phyloP scores from a whole-genome alignment of 2,797 vertebrate species.

The Lophius americanus region DNA sequence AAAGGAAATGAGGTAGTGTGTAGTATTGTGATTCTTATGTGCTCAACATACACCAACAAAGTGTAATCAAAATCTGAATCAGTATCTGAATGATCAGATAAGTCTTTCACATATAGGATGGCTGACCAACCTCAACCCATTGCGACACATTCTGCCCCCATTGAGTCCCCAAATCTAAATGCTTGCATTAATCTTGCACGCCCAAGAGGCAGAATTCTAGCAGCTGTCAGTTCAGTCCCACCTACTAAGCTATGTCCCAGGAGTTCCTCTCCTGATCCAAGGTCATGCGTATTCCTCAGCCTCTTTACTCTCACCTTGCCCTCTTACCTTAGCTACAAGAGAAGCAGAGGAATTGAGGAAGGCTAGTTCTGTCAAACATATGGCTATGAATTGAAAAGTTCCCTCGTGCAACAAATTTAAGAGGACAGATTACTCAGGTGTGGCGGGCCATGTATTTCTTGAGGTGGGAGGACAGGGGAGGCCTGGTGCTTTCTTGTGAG shows the following conservation, averaged over 20 bases:
- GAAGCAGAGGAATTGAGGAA: conserved; percentile 45
- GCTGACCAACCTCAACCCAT: conserved; percentile 6
- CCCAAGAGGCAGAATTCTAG: conserved; percentile 73
- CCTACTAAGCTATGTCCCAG: conserved; percentile 77
- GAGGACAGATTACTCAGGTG: conserved; percentile 49
- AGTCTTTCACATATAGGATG: conserved; percentile 2
- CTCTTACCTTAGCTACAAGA: conserved; percentile 53
- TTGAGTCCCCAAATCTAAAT: conserved; percentile 40
- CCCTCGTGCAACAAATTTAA: conserved; percentile 17
- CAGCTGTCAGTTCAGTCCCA: conserved; percentile 80
- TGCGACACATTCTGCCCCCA: conserved; percentile 6
- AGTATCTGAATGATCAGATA: neutral
- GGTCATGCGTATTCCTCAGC: conserved; percentile 71
- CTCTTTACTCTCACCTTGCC: conserved; percentile 56
- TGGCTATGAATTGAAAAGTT: conserved; percentile 38
- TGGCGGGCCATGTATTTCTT: conserved; percentile 49
- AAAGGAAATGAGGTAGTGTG: conserved; percentile 34
- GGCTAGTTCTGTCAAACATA: conserved; percentile 39
- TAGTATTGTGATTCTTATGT: conserved; percentile 31
- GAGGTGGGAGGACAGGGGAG: conserved; percentile 52
- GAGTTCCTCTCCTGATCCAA: conserved; percentile 83
- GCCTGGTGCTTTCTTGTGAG: conserved; percentile 34
- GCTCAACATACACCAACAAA: conserved; percentile 1
- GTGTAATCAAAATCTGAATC: neutral
- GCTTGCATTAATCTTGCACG: conserved; percentile 74